Conservation (phyloP, 1,140 invertebrate genomes). For the Chrysopa pallens region DNA sequence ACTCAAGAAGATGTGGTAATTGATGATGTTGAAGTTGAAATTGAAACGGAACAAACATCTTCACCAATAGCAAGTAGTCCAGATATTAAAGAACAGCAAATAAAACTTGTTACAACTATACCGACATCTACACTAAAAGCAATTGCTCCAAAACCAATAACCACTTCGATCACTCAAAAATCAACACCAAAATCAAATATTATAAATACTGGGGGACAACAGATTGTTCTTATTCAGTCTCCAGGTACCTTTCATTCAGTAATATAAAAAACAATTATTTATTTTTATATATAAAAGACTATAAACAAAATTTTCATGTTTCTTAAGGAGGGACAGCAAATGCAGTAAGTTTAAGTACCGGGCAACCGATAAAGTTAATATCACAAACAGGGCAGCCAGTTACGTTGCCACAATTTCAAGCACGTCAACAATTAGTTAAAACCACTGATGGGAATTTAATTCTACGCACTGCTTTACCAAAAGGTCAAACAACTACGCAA, state of each 20-base stretch:
- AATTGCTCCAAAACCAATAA: slow-evolving; percentile 21
- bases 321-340: background rate
- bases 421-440: background rate
- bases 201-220: slow-evolving; percentile 18
- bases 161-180: slow-evolving; percentile 19
- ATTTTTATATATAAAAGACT: background rate
- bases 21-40: slow-evolving; percentile 14
- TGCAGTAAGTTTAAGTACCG: background rate
- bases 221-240: slow-evolving; percentile 3
- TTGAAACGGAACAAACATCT: slow-evolving; percentile 7
- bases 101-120: slow-evolving; percentile 5
- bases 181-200: slow-evolving; percentile 13
- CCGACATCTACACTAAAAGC: slow-evolving; percentile 14
- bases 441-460: slow-evolving; percentile 1
- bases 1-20: background rate
- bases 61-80: slow-evolving; percentile 10
- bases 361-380: background rate
- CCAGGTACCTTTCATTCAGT: background rate
- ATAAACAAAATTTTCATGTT: background rate
- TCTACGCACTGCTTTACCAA: background rate
- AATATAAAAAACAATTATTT: background rate
- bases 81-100: slow-evolving; percentile 11
- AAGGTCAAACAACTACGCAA: background rate
- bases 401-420: background rate
- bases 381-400: background rate